phyloP scores from a whole-genome alignment of 1,140 invertebrate species.

The Sitophilus oryzae region DNA sequence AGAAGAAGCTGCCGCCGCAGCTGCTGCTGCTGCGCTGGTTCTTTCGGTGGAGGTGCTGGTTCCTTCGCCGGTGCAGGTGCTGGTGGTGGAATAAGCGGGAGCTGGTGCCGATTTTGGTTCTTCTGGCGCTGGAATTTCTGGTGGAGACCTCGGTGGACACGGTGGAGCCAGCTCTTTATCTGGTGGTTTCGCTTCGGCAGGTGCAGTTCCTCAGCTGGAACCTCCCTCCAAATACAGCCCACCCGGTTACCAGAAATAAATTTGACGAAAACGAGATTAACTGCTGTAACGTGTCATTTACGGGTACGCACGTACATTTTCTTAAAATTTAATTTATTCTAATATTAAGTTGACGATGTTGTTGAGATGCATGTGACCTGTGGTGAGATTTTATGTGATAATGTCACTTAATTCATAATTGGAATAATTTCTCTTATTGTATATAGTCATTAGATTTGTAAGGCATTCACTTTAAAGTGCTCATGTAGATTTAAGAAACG shows the following conservation, averaged over 20 bases:
- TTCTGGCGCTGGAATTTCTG: neutral
- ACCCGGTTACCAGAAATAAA: constrained; percentile 17
- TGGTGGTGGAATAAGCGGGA: constrained; percentile 2
- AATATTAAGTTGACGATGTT: neutral
- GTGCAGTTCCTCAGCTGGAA: constrained; percentile 8
- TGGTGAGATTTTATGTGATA: neutral
- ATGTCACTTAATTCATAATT: neutral
- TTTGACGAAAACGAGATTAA: too few species aligned
- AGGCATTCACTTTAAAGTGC: neutral
- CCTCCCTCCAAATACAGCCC: constrained; percentile 12
- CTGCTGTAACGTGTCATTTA: neutral
- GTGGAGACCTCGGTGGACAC: constrained; percentile 1
- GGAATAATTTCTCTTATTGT: neutral
- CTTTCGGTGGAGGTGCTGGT: constrained; percentile 15
- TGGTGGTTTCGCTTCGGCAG: too few species aligned
- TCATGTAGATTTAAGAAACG: neutral
- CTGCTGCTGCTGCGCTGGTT: constrained; percentile 25
- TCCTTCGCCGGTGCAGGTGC: constrained; percentile 7
- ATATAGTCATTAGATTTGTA: neutral
- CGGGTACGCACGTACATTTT: neutral
- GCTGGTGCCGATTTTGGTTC: neutral
- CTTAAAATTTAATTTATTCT: neutral
- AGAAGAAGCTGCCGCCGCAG: constrained; percentile 52
- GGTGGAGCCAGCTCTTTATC: constrained; percentile 4
- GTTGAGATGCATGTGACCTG: neutral